Evolutionary conservation across 2,888 invertebrate genomes (phyloP), one percentile per base, ranked within the genome.

Genomic region (Invenusta paracnida): DNA sequence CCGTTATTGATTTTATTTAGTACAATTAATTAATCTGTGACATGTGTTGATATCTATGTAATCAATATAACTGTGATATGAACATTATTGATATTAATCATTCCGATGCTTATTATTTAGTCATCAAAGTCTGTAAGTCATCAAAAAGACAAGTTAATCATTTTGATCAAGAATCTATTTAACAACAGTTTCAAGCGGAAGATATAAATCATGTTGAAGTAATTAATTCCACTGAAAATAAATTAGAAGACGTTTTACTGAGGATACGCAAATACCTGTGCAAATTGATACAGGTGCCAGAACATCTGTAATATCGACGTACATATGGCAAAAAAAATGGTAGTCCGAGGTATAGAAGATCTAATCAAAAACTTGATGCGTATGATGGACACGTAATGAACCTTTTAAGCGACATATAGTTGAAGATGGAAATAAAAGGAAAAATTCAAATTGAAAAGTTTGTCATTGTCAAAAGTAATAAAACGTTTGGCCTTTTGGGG

Each of bases 271-370:
- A 48, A 48, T 48, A 48, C 48, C 48, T 48, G 23, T 73, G 17
- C 73, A 73, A 73, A 23, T 73, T 73, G 73, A 73, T 25, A 73
- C 73, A n/a, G 73, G 73, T 13, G 73, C 73, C 5, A 73, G 73
- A 13, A 23, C 23, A 23, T 23, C 2, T 25, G 23, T 73, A 13
- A 73, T 73, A 23, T 73, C 73, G 2, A 2, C 73, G 23, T 11
- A 48, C 17, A 5, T 48, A 48, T 48, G 48, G 48, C 5, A 48
- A 48, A 5, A 48, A 48, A 48, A 11, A 11, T 5, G 48, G 17
- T 11, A 48, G 17, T 48, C 48, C 17, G 17, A 48, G 17, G 17
- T 48, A 17, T 17, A 48, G 48, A 48, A 48, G 17, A 11, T 17
- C 48, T 48, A 5, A 5, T 11, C 5, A 48, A 48, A 48, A 48